Evolutionary conservation across 2,888 invertebrate species (phyloP).

Genomic region (Silvanus unidentatus): DNA sequence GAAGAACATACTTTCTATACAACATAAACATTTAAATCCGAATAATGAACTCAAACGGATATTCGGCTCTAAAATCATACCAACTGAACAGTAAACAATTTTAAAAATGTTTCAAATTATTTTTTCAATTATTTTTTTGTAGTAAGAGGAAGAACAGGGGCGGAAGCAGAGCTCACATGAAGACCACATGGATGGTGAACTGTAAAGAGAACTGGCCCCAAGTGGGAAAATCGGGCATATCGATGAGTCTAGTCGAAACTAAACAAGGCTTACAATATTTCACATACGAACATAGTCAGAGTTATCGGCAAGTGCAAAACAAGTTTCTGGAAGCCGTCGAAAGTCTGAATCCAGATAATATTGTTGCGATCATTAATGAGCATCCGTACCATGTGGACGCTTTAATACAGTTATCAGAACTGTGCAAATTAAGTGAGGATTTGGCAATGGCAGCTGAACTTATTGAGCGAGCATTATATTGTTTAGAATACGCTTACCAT

Average conservation of each 20-base stretch:
- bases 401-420: slow-evolving; percentile 72
- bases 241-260: slow-evolving; percentile 60
- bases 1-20: slow-evolving; percentile 56
- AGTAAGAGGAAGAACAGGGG: slow-evolving; percentile 55
- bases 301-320: slow-evolving; percentile 68
- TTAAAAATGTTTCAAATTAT: background rate
- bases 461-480: slow-evolving; percentile 71
- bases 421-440: slow-evolving; percentile 74
- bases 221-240: slow-evolving; percentile 63
- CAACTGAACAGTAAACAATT: slow-evolving; percentile 50
- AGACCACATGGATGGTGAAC: slow-evolving; percentile 61
- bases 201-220: slow-evolving; percentile 70
- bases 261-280: slow-evolving; percentile 58
- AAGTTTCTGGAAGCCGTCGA: slow-evolving; percentile 74
- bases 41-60: slow-evolving; percentile 75
- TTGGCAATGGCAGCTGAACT: slow-evolving; percentile 71
- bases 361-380: slow-evolving; percentile 65
- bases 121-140: slow-evolving; percentile 15
- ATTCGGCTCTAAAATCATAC: slow-evolving; percentile 73
- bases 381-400: slow-evolving; percentile 79
- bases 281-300: slow-evolving; percentile 65
- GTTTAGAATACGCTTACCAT: slow-evolving; percentile 73
- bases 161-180: slow-evolving; percentile 53
- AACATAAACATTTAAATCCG: slow-evolving; percentile 68
- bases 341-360: slow-evolving; percentile 70